A percentile compares a stretch with the other conserved stretches of the same genome.
Conservation (phyloP, 2,113 vertebrate species). For the Henicopernis longicauda region DNA sequence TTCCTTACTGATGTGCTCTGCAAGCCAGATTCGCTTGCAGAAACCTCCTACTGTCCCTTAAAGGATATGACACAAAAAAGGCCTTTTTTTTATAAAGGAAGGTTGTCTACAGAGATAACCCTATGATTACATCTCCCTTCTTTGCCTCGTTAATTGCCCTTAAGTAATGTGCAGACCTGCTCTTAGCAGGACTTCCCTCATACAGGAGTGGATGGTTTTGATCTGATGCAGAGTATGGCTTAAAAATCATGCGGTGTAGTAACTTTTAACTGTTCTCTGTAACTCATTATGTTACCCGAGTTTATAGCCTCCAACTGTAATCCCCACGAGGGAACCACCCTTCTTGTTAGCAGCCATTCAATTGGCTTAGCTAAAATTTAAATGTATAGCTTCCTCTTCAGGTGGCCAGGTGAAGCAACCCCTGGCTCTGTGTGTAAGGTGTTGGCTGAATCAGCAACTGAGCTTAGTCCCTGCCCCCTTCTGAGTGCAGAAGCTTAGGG, state of each 20-base stretch:
- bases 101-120: rapidly evolving
- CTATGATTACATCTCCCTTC: rapidly evolving
- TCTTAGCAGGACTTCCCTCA: neutral
- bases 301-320: neutral
- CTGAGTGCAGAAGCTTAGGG: neutral
- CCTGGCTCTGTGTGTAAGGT: neutral
- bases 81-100: neutral
- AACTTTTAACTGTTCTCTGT: neutral
- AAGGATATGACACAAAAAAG: neutral
- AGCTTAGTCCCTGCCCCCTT: neutral
- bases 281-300: neutral
- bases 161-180: neutral
- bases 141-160: neutral
- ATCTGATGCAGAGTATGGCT: neutral
- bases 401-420: neutral
- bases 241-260: rapidly evolving
- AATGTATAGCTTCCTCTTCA: neutral
- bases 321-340: neutral
- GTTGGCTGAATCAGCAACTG: neutral
- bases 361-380: slow-evolving; percentile 1
- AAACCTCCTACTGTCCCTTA: neutral
- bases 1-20: neutral
- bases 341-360: neutral
- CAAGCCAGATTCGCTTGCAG: rapidly evolving
- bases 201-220: neutral